Base-by-base conservation (phyloP, 2,797 vertebrate genomes). In the Ptychadena robeensis region DNA sequence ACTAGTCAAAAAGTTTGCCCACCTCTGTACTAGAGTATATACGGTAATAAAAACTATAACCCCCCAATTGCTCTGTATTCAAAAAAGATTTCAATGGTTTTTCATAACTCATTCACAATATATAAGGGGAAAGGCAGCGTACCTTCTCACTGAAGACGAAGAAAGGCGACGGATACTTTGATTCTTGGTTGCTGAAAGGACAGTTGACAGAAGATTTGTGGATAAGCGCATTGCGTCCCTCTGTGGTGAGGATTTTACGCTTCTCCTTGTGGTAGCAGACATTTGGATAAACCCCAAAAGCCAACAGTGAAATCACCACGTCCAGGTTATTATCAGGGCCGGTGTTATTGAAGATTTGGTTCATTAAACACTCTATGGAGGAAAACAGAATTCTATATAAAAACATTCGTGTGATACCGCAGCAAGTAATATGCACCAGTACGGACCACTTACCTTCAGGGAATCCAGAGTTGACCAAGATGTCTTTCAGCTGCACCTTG, bases 261-360 rank as follows among this genome's bases (percentile, higher is more conserved):
- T 98, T 98, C 88, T 99, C 98, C 84, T 99, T 98, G 92, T 99
- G 97, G 90, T 95, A 98, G 87, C 98, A 99, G 32, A 99, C 97
- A 0, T 97, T 98, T 59, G 97, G 97, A 85, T 98, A 99, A 0
- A 94, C 94, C 76, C 97, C 96, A 85, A 96, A 99, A 40, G 96
- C 95, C 88, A 99, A 90, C 82, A 99, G 92, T 25, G 97, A 97
- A 66, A 98, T 95, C 57, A 99, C 96, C 86, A 99, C 93, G 86
- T 99, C 98, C 90, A 99, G 92, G 87, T 95, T 96, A 89, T 96
- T 97, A 90, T 99, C 98, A 0, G 96, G 96, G 25, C 96, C 96
- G 2, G 94, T 92, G 44, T 95, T 95, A 91, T 93, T 96, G 90
- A 98, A 98, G 0, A 93, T 90, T 86, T 98, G 97, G 28, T 93